These are phyloP conservation scores for Seira musarum DNA, from an alignment of 2,888 invertebrate species.

Conservation along the genomic window DNA sequence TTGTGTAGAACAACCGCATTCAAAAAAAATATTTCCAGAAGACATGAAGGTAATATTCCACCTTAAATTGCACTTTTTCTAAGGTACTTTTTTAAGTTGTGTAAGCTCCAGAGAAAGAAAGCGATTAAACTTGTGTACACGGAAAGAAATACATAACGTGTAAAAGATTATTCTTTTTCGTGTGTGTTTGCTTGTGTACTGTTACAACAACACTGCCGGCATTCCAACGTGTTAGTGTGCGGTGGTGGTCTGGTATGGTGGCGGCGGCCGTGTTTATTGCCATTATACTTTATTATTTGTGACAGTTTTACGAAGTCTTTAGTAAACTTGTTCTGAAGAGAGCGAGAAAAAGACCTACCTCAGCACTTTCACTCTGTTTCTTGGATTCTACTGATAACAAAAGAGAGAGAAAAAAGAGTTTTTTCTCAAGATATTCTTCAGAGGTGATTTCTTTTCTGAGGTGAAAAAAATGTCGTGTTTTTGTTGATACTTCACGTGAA, in stretches of 20 bases:
- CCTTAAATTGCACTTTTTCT: background rate
- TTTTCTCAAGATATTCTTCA: background rate
- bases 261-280: slow-evolving; percentile 46
- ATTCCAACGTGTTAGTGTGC: background rate
- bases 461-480: background rate
- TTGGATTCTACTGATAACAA: background rate
- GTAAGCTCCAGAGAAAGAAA: background rate
- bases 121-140: slow-evolving; percentile 12
- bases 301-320: slow-evolving; percentile 45
- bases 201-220: background rate
- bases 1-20: background rate
- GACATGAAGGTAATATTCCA: background rate
- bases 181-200: background rate
- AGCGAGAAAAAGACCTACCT: background rate
- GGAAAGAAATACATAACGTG: too few relatives aligned
- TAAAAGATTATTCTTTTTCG: too few relatives aligned
- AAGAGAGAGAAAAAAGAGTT: too few relatives aligned
- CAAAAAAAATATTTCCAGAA: background rate
- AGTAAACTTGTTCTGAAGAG: background rate
- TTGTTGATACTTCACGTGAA: background rate
- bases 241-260: too few relatives aligned
- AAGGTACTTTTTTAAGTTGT: background rate
- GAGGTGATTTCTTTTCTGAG: background rate
- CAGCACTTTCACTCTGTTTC: background rate
- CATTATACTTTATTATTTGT: slow-evolving; percentile 58